Evolutionary conservation across 2,888 invertebrate genomes (phyloP).

Genomic region (Agonum fuliginosum): DNA sequence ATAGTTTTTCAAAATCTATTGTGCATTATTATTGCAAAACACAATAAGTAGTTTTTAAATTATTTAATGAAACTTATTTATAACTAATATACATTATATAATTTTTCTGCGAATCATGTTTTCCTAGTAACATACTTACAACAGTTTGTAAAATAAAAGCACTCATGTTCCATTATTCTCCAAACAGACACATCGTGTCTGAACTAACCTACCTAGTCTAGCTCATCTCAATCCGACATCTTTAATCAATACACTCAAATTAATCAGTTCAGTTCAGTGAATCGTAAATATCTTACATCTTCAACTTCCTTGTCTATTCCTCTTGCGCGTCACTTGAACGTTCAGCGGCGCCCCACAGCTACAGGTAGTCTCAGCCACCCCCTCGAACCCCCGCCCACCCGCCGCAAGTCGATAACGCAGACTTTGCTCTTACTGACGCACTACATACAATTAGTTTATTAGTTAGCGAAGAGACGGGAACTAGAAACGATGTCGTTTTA

Average conservation of each 20-base stretch:
- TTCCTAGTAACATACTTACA: too few relatives aligned
- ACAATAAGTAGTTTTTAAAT: too few relatives aligned
- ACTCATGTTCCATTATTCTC: too few relatives aligned
- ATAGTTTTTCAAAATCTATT: too few relatives aligned
- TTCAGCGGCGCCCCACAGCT: conserved; percentile 10
- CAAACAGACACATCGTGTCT: too few relatives aligned
- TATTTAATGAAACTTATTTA: too few relatives aligned
- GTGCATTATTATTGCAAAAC: too few relatives aligned
- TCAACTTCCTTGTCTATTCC: not conserved
- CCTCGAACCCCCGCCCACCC: not conserved
- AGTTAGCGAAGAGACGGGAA: too few relatives aligned
- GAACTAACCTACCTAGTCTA: too few relatives aligned
- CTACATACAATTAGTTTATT: conserved; percentile 37
- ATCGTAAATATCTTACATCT: conserved; percentile 22
- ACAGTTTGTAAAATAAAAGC: too few relatives aligned
- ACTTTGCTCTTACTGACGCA: not conserved
- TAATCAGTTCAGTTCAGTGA: conserved; percentile 27
- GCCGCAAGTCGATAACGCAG: conserved; percentile 2
- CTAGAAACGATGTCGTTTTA: conserved; percentile 27
- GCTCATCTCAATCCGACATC: not conserved
- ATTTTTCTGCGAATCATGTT: too few relatives aligned
- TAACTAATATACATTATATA: too few relatives aligned
- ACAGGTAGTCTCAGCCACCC: not conserved
- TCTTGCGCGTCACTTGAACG: conserved; percentile 1
- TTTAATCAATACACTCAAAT: conserved; percentile 18